Base-by-base conservation (phyloP, 2,888 invertebrate genomes). In the Eristalis arbustorum region DNA sequence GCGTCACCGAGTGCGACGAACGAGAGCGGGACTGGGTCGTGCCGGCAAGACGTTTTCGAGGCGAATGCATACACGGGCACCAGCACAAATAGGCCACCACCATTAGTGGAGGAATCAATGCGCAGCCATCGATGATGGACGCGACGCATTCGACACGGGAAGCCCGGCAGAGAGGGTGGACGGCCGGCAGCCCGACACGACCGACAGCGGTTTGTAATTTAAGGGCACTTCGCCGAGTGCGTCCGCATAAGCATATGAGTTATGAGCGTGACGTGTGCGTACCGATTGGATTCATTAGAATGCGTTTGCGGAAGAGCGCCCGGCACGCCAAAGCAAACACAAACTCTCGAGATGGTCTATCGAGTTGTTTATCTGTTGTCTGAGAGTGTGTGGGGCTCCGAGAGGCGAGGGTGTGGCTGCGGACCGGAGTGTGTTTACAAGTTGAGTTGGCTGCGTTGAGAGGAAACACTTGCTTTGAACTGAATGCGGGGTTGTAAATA, bases 201-300 rank as follows among this genome's bases (percentile, higher is more conserved):
- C n/a, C 49, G 49, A 18, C 8, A 18, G 18, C 8, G 49, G 18
- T 10, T 31, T 18, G 49, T 49, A 49, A 49, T 49, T 49, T 49
- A 49, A 49, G 49, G 49, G 49, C 49, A 49, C 49, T 49, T 49
- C 18, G 49, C 49, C 18, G 49, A 49, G 49, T 49, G 49, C 49
- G 49, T 49, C 49, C 28, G n/a, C 40, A 67, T 23, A 37, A 13
- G 59, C 42, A 18, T 25, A 71, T 81, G 63, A 81, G 56, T 76
- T 81, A 73, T 77, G 62, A 73, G 61, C 57, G 72, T 67, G 79
- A 40, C 67, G 73, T 71, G 57, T 72, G 84, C 76, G 76, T 72
- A 67, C 68, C 75, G 81, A 84, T 84, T 84, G 84, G 81, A 77
- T 77, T 84, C 81, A 85, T 85, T 82, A 82, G 81, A 85, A 85